These are phyloP conservation scores for Sus cebifrons DNA, from an alignment of 2,797 vertebrate species.

Conservation along the genomic window DNA sequence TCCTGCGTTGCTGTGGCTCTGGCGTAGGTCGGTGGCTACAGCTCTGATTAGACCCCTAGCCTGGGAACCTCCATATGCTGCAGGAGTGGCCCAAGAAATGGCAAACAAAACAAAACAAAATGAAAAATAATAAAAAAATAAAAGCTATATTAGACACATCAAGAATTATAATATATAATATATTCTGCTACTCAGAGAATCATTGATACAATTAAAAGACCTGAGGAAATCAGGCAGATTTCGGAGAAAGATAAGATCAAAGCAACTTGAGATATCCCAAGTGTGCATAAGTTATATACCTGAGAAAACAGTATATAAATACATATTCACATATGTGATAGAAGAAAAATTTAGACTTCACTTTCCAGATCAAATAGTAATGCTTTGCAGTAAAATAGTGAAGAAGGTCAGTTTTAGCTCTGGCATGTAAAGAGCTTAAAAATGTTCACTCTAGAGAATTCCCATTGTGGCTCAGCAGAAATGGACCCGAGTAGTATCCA, in stretches of 20 bases:
- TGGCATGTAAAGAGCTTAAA: neutral
- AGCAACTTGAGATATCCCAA: neutral
- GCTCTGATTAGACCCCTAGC: no score
- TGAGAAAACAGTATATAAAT: neutral
- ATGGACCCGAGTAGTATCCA: no score
- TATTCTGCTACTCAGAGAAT: neutral
- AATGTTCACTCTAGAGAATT: no score
- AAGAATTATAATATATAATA: neutral
- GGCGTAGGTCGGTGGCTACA: no score
- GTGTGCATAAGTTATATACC: neutral
- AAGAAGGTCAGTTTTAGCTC: neutral
- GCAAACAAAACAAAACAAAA: no score
- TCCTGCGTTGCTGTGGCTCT: no score
- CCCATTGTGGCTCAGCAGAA: no score
- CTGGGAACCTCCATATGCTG: no score
- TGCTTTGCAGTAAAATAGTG: neutral
- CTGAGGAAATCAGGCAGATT: neutral
- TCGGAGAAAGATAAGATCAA: conserved; percentile 15
- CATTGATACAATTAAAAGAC: neutral
- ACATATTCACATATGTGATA: neutral
- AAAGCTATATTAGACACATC: neutral
- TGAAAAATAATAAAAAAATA: neutral
- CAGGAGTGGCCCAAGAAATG: no score
- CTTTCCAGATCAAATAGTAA: neutral
- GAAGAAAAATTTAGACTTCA: neutral